Evolutionary conservation across 2,113 vertebrate genomes (phyloP).

Genomic region (Paramormyrops kingsleyae): DNA sequence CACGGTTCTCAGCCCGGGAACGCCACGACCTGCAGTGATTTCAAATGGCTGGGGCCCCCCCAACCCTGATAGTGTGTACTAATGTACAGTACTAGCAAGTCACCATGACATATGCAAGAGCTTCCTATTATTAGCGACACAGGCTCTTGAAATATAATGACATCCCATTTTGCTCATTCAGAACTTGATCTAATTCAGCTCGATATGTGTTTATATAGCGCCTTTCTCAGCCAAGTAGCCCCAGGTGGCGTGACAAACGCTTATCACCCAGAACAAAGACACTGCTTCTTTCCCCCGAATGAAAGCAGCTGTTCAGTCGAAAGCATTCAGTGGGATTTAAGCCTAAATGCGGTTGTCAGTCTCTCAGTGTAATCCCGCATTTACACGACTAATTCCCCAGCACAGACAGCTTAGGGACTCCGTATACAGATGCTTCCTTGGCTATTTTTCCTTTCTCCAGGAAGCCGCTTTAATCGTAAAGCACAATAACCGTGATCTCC

Average conservation of each 20-base stretch:
- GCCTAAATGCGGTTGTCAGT: constrained; percentile 7
- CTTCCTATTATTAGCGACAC: neutral
- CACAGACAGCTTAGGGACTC: constrained; percentile 2
- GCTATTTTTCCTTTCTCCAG: neutral
- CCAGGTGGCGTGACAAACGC: neutral
- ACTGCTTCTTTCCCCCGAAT: neutral
- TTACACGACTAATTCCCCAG: neutral
- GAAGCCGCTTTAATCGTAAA: neutral
- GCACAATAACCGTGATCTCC: neutral
- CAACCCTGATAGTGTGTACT: neutral
- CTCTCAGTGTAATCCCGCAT: constrained; percentile 7
- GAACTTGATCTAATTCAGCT: neutral
- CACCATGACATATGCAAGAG: neutral
- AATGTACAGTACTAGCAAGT: neutral
- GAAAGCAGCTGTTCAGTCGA: neutral
- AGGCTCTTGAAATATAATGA: neutral
- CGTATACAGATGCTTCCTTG: neutral
- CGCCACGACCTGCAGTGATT: constrained; percentile 34
- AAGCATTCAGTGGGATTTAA: constrained; percentile 11
- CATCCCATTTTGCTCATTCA: neutral
- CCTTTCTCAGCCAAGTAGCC: neutral
- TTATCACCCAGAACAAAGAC: neutral
- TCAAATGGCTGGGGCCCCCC: neutral
- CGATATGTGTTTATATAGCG: neutral
- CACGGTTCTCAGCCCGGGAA: constrained; percentile 28